These are phyloP conservation scores for Beris morrisii DNA, from an alignment of 2,888 invertebrate genomes.

Conservation along the genomic window DNA sequence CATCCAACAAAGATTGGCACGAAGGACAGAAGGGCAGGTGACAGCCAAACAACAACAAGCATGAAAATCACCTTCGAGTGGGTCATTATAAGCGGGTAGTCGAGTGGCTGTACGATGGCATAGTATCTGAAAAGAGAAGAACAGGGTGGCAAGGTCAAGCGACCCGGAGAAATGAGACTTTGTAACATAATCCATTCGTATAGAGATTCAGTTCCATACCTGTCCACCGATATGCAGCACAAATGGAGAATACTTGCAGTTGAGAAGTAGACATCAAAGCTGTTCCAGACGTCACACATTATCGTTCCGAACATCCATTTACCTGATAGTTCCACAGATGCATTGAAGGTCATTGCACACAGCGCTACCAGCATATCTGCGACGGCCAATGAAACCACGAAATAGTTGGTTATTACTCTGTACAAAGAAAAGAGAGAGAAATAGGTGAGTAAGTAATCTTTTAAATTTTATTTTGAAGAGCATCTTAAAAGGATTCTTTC, in stretches of 20 bases:
- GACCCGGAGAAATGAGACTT: constrained; percentile 1
- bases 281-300: constrained; percentile 95
- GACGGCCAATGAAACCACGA: constrained; percentile 91
- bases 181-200: constrained; percentile 1
- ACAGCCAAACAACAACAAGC: constrained; percentile 87
- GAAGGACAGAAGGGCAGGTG: constrained; percentile 88
- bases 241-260: constrained; percentile 90
- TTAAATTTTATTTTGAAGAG: too few species aligned
- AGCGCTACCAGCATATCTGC: constrained; percentile 92
- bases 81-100: constrained; percentile 92
- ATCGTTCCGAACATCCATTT: constrained; percentile 85
- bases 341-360: constrained; percentile 91
- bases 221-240: constrained; percentile 91
- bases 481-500: too few species aligned
- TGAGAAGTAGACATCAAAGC: constrained; percentile 90
- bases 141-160: constrained; percentile 1
- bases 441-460: too few species aligned
- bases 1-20: constrained; percentile 93
- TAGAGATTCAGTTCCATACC: constrained; percentile 51
- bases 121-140: constrained; percentile 66
- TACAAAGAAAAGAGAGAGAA: constrained; percentile 23
- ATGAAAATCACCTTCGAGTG: constrained; percentile 76
- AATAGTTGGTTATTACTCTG: constrained; percentile 90
- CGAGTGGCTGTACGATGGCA: constrained; percentile 87
- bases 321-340: constrained; percentile 81